Percentiles rank a stretch among this genome's conserved stretches.
These are phyloP conservation scores for Goniozus legneri DNA, from an alignment of 1,140 invertebrate genomes.

Conservation along the genomic window DNA sequence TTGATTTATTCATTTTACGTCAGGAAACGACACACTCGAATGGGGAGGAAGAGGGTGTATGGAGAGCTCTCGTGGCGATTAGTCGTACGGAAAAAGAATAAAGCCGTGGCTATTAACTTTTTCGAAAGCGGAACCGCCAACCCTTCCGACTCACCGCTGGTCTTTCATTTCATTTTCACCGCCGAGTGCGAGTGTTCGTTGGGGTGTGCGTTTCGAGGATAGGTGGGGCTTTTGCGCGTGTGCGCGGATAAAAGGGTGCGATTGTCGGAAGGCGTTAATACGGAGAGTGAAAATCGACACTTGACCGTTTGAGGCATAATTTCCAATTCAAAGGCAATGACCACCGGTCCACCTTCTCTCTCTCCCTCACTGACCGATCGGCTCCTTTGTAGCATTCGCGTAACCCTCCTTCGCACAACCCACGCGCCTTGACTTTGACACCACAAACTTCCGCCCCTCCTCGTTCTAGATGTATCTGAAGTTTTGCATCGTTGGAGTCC, in stretches of 20 bases:
- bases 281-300: conserved; percentile 41
- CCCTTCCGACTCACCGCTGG: not conserved
- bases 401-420: not conserved
- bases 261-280: conserved; percentile 13
- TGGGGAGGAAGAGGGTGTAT: no score
- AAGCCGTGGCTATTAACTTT: not conserved
- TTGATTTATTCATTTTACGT: not conserved
- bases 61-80: not conserved
- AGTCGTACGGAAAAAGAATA: not conserved
- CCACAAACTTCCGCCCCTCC: not conserved
- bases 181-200: no score
- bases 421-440: no score
- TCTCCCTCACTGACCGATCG: conserved; percentile 7
- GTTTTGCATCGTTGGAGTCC: not conserved
- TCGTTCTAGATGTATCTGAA: not conserved
- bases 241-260: not conserved
- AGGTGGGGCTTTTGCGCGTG: conserved; percentile 10
- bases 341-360: conserved; percentile 29
- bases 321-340: conserved; percentile 53
- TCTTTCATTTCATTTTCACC: conserved; percentile 10
- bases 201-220: no score
- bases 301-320: conserved; percentile 41
- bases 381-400: not conserved
- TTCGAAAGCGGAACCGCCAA: not conserved
- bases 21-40: not conserved